Evolutionary conservation across 2,888 invertebrate species (phyloP).

Genomic region (Xylocampa areola): DNA sequence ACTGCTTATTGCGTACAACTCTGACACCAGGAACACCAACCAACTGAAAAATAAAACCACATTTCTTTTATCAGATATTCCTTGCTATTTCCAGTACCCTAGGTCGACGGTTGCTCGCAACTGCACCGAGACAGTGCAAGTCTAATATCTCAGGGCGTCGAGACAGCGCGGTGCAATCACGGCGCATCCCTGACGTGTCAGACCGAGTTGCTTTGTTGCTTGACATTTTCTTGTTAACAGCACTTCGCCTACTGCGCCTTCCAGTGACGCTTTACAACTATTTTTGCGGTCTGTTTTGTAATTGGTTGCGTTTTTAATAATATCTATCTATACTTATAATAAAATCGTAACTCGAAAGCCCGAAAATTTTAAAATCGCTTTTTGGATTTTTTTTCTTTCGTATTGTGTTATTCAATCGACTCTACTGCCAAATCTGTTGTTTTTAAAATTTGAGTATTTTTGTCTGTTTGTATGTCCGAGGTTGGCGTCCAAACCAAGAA

Average conservation of each 20-base stretch:
- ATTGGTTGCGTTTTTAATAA: constrained; percentile 13
- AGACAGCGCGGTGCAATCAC: constrained; percentile 82
- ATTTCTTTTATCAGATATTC: no score
- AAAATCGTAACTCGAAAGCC: no score
- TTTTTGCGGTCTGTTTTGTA: constrained; percentile 31
- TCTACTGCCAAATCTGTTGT: no score
- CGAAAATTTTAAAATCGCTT: neutral
- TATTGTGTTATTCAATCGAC: no score
- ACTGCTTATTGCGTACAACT: no score
- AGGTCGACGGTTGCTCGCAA: constrained; percentile 63
- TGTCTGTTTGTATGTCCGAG: no score
- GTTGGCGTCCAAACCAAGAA: no score
- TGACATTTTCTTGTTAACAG: constrained; percentile 87
- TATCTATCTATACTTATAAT: no score
- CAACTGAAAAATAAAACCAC: no score
- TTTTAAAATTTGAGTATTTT: no score
- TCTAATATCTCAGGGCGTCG: constrained; percentile 86
- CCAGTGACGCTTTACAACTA: constrained; percentile 55
- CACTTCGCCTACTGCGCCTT: constrained; percentile 63
- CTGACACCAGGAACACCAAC: no score
- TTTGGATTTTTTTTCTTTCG: no score
- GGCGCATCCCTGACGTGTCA: constrained; percentile 76
- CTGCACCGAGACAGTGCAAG: constrained; percentile 75
- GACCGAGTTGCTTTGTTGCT: constrained; percentile 76
- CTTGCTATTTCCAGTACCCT: constrained; percentile 56